phyloP scores from a whole-genome alignment of 1,140 invertebrate species.

The Cydia strobilella region DNA sequence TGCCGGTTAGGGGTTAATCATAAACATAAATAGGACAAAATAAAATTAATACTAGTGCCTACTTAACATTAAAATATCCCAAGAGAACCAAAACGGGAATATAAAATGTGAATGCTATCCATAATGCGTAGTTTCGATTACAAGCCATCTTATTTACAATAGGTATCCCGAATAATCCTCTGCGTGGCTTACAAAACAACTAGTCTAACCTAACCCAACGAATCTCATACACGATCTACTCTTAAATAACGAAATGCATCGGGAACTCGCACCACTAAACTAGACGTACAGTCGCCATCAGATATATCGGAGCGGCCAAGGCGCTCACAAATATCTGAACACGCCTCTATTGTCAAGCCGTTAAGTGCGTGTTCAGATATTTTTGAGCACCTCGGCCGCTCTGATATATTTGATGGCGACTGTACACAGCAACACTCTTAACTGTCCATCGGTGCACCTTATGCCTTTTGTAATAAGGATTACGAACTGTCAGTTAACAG shows the following conservation, averaged over 20 bases:
- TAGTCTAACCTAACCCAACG: constrained; percentile 33
- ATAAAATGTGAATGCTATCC: constrained; percentile 36
- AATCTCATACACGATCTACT: constrained; percentile 45
- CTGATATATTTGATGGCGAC: too few relatives aligned
- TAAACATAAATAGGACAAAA: constrained; percentile 61
- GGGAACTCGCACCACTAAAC: constrained; percentile 36
- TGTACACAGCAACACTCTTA: too few relatives aligned
- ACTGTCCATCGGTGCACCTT: too few relatives aligned
- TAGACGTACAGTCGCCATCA: too few relatives aligned
- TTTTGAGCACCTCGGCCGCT: too few relatives aligned
- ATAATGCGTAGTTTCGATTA: constrained; percentile 37
- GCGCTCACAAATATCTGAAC: too few relatives aligned
- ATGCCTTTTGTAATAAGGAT: too few relatives aligned
- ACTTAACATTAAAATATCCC: constrained; percentile 49
- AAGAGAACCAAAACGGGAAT: constrained; percentile 37
- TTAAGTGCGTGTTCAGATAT: too few relatives aligned
- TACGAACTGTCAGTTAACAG: too few relatives aligned
- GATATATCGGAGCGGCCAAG: too few relatives aligned
- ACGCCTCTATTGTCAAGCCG: too few relatives aligned
- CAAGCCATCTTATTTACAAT: constrained; percentile 50
- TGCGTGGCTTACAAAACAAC: constrained; percentile 34
- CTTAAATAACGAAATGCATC: constrained; percentile 49
- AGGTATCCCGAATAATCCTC: constrained; percentile 47
- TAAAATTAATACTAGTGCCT: constrained; percentile 52
- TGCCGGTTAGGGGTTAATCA: constrained; percentile 53